Percentiles rank a stretch among this genome's conserved stretches.
phyloP scores from a whole-genome alignment of 2,888 invertebrate species.

The Trypoxylon attenuatum region DNA sequence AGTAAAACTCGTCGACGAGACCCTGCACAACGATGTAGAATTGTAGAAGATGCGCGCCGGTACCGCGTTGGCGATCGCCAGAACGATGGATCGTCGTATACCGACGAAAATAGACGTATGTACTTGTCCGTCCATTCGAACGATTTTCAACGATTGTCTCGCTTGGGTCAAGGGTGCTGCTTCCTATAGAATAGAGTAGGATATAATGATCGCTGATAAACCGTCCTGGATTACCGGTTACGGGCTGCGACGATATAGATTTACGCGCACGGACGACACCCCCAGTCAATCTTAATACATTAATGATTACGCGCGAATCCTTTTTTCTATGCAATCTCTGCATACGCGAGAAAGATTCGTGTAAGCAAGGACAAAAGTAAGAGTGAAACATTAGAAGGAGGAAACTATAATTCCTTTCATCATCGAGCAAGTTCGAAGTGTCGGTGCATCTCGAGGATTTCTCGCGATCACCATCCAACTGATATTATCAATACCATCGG shows the following conservation, averaged over 20 bases:
- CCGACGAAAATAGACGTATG: neutral
- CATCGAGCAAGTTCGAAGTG: too few relatives aligned
- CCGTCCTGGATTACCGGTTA: constrained; percentile 22
- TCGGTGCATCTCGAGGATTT: too few relatives aligned
- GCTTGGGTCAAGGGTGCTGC: neutral
- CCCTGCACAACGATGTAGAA: neutral
- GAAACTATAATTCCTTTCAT: too few relatives aligned
- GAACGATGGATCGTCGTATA: constrained; percentile 27
- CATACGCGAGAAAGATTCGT: constrained; percentile 20
- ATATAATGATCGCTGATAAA: constrained; percentile 1
- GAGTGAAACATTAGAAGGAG: too few relatives aligned
- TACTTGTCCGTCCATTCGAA: neutral
- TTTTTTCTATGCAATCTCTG: constrained; percentile 30
- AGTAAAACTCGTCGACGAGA: neutral
- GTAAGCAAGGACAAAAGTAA: too few relatives aligned
- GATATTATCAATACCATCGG: too few relatives aligned
- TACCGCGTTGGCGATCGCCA: constrained; percentile 17
- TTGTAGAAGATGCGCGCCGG: neutral
- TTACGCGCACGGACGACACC: neutral
- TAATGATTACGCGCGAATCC: neutral
- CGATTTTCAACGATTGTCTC: neutral
- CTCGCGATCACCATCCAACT: too few relatives aligned
- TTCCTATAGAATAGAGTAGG: neutral
- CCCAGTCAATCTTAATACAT: neutral
- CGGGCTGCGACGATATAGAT: constrained; percentile 33